phyloP scores from a whole-genome alignment of 2,888 invertebrate species.

The Arrhopalites spinosus region DNA sequence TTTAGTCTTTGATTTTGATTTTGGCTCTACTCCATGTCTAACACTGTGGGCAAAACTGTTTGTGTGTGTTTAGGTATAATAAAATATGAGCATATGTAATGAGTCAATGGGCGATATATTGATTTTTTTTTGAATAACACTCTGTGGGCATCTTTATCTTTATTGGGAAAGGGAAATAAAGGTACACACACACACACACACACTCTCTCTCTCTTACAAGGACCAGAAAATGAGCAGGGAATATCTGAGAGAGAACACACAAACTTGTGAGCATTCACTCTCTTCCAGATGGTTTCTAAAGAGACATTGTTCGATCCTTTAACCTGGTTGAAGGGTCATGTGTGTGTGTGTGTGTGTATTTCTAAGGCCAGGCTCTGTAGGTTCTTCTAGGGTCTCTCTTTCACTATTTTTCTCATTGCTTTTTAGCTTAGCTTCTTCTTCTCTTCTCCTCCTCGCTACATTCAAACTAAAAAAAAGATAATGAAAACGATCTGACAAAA shows the following conservation, averaged over 20 bases:
- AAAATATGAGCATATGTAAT: too few relatives aligned
- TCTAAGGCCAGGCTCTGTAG: constrained; percentile 1
- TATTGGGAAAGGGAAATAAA: constrained; percentile 12
- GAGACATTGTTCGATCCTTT: constrained; percentile 43
- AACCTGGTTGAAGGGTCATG: constrained; percentile 41
- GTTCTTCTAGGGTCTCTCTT: not conserved
- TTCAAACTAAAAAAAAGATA: not conserved
- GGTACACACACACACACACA: not conserved
- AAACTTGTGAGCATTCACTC: constrained; percentile 17
- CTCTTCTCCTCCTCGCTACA: not conserved
- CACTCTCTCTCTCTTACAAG: not conserved
- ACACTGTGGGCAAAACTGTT: not conserved
- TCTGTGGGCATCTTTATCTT: constrained; percentile 16
- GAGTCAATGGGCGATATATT: too few relatives aligned
- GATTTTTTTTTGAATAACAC: not conserved
- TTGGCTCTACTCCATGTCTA: constrained; percentile 11
- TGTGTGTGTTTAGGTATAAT: too few relatives aligned
- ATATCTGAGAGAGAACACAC: not conserved
- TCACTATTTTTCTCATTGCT: not conserved
- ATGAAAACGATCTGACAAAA: not conserved
- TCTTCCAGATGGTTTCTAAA: constrained; percentile 41
- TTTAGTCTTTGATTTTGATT: constrained; percentile 11
- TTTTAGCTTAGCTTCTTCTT: constrained; percentile 9
- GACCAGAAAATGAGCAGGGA: too few relatives aligned
- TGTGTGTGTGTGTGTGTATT: not conserved